Conservation (phyloP, 2,888 invertebrate genomes). For the Adelognathus sp. region DNA sequence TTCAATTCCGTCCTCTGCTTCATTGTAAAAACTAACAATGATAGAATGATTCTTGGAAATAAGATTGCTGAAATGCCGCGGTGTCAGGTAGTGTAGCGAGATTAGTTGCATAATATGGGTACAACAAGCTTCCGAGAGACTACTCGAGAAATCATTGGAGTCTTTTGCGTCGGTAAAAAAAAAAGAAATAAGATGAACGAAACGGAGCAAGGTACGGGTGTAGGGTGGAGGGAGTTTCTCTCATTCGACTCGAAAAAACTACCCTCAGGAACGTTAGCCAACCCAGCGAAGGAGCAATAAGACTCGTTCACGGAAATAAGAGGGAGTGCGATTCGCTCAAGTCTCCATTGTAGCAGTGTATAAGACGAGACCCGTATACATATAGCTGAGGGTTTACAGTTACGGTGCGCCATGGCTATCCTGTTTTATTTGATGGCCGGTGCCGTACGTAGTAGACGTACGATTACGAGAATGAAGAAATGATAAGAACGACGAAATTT, state of each 20-base stretch:
- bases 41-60: neutral
- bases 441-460: conserved; percentile 28
- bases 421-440: conserved; percentile 48
- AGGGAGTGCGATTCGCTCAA: conserved; percentile 25
- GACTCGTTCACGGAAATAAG: conserved; percentile 48
- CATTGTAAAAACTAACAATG: no score
- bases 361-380: conserved; percentile 13
- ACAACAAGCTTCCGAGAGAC: neutral
- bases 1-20: neutral
- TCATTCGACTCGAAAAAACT: conserved; percentile 14
- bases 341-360: conserved; percentile 25
- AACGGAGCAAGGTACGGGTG: conserved; percentile 15
- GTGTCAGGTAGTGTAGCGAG: conserved; percentile 13
- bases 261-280: conserved; percentile 43
- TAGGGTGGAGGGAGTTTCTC: conserved; percentile 9
- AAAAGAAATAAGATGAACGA: neutral
- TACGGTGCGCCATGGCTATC: conserved; percentile 19
- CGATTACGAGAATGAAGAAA: neutral
- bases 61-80: neutral
- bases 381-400: conserved; percentile 14
- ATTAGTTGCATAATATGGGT: conserved; percentile 24
- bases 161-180: conserved; percentile 1
- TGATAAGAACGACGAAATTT: neutral
- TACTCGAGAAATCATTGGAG: conserved; percentile 23
- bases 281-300: conserved; percentile 45